These are phyloP conservation scores for Mus caroli DNA, from an alignment of 2,797 vertebrate species.

Conservation along the genomic window DNA sequence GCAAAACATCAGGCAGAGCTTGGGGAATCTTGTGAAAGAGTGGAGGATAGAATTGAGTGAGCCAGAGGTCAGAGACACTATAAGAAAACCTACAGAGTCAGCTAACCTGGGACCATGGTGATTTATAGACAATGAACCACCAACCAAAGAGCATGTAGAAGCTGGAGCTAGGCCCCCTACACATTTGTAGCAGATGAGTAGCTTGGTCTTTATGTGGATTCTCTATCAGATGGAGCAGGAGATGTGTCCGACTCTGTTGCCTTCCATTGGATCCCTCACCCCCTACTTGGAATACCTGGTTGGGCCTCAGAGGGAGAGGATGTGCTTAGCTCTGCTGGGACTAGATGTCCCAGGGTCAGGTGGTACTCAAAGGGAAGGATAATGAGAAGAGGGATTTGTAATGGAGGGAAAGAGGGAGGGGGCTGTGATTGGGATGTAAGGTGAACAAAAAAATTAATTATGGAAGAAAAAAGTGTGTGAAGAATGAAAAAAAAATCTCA, in stretches of 20 bases:
- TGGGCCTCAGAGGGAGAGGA: neutral
- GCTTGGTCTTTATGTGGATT: neutral
- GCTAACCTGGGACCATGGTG: too few species aligned
- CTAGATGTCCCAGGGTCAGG: too few species aligned
- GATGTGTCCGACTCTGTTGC: neutral
- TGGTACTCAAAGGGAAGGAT: neutral
- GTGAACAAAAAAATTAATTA: neutral
- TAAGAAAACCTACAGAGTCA: too few species aligned
- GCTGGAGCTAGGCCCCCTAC: neutral
- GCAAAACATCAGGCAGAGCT: too few species aligned
- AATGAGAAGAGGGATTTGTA: neutral
- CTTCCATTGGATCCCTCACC: neutral
- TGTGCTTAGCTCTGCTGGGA: neutral
- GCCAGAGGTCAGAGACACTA: too few species aligned
- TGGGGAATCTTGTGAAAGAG: too few species aligned
- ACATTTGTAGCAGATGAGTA: neutral
- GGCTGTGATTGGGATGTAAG: neutral
- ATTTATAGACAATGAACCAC: too few species aligned
- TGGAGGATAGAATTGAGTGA: too few species aligned
- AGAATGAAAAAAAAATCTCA: neutral
- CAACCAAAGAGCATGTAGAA: neutral
- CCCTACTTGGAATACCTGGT: neutral
- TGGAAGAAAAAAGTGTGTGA: neutral
- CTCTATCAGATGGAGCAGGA: neutral
- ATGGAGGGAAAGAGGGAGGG: neutral